Base-by-base conservation (phyloP, 1,140 invertebrate species). In the Dendrolimus kikuchii region DNA sequence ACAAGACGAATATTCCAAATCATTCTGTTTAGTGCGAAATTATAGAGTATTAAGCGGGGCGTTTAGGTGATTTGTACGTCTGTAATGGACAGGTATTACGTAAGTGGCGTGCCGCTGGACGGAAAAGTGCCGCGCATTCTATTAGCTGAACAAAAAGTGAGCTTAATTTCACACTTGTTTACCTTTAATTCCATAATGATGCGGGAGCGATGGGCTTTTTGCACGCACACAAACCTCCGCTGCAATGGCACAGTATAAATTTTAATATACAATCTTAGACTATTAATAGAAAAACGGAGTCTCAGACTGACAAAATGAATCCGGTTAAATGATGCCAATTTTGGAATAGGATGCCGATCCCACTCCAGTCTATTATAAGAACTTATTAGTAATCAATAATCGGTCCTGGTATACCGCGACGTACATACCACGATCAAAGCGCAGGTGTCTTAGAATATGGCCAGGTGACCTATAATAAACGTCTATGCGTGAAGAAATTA, bases 131-230 rank as follows among this genome's bases (percentile, higher is more conserved):
- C 64, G 50, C 60, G 60, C 73, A 82, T 75, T 81, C 77, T 79
- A 81, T 81, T 82, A 79, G 75, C 66, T 47, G 68, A 60, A 72
- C 73, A 85, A 86, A 83, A 85, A 86, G 61, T 71, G 64, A 69
- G 71, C 74, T 73, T 82, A 84, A 86, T 84, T 86, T 86, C 76
- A 84, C 81, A 86, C 82, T 76, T 84, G 80, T 82, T 86, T 82
- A 77, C 66, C 54, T 81, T 80, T 81, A 85, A 83, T 82, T 72
- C 66, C 64, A 78, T 82, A 82, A 84, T 86, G 71, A 80, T 59
- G 60, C 61, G 59, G 66, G 66, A 64, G 73, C 69, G 62, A 68
- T 69, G 57, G 60, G 64, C 60, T 74, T 79, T 71, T 76, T 79
- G 70, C 76, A 74, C 68, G 70, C 67, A 71, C 64, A 68, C 64